phyloP scores from a whole-genome alignment of 2,113 vertebrate species.

The Sapayoa aenigma region DNA sequence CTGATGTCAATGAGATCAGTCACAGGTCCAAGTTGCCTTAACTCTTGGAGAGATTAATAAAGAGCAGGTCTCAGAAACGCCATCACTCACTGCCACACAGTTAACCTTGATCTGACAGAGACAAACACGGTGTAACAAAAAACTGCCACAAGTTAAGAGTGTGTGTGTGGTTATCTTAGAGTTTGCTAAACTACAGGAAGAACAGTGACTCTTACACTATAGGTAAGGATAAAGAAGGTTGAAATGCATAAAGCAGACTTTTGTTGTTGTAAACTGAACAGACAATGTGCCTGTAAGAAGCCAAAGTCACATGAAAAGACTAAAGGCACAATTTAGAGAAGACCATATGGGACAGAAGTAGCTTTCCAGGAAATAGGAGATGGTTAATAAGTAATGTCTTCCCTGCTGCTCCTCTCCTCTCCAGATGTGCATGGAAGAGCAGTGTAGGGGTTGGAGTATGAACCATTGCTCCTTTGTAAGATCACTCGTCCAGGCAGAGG shows the following conservation, averaged over 20 bases:
- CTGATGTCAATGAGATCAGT: not conserved
- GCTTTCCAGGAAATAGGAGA: not conserved
- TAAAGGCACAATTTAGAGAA: not conserved
- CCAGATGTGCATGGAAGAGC: rapidly evolving
- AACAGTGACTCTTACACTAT: not conserved
- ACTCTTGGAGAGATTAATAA: not conserved
- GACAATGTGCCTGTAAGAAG: rapidly evolving
- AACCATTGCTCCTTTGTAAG: not conserved
- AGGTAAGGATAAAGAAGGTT: not conserved
- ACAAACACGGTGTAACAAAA: not conserved
- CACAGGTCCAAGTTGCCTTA: not conserved
- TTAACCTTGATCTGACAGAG: not conserved
- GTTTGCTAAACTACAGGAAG: not conserved
- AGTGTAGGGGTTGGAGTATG: not conserved
- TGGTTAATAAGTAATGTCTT: not conserved
- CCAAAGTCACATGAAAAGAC: not conserved
- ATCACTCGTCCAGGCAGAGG: not conserved
- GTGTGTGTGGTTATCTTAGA: not conserved
- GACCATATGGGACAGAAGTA: rapidly evolving
- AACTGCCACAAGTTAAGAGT: not conserved
- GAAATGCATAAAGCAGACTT: not conserved
- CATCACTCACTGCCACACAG: not conserved
- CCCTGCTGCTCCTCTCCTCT: not conserved
- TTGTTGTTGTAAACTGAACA: not conserved
- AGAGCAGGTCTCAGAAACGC: not conserved